phyloP scores from a whole-genome alignment of 2,888 invertebrate genomes.

The Drosophila mercatorum region DNA sequence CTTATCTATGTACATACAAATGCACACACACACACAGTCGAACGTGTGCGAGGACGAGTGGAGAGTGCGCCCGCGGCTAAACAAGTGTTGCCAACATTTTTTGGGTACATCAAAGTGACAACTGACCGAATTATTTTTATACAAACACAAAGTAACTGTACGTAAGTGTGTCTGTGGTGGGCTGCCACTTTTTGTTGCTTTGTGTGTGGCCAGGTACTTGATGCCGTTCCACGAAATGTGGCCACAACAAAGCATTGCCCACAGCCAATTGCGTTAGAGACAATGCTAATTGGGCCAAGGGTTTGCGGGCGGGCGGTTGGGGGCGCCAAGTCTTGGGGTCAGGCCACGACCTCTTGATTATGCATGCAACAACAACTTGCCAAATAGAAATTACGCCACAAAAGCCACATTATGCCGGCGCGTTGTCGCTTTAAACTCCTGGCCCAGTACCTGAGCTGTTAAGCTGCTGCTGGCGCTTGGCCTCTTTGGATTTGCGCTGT shows the following conservation, averaged over 20 bases:
- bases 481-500: conserved; percentile 63
- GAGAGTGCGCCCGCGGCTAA: conserved; percentile 47
- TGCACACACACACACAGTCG: background rate
- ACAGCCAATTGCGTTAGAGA: conserved; percentile 71
- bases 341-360: conserved; percentile 53
- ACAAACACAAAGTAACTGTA: conserved; percentile 17
- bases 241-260: conserved; percentile 77
- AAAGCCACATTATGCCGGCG: conserved; percentile 77
- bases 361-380: conserved; percentile 62
- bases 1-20: conserved; percentile 21
- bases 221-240: conserved; percentile 46
- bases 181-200: conserved; percentile 13
- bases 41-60: conserved; percentile 10
- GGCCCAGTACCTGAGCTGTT: conserved; percentile 23
- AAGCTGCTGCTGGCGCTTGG: conserved; percentile 37
- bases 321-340: conserved; percentile 14
- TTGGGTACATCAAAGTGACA: conserved; percentile 73
- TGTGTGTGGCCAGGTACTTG: conserved; percentile 49
- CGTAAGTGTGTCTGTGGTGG: conserved; percentile 7
- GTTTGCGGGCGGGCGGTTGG: conserved; percentile 1
- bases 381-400: conserved; percentile 75
- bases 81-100: conserved; percentile 63
- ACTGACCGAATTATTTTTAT: conserved; percentile 71
- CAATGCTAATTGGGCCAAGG: conserved; percentile 73
- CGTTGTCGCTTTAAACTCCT: conserved; percentile 53